A percentile compares a stretch with the other conserved stretches of the same genome.
Conservation (phyloP, 2,888 invertebrate genomes). For the Watsonalla cultraria region DNA sequence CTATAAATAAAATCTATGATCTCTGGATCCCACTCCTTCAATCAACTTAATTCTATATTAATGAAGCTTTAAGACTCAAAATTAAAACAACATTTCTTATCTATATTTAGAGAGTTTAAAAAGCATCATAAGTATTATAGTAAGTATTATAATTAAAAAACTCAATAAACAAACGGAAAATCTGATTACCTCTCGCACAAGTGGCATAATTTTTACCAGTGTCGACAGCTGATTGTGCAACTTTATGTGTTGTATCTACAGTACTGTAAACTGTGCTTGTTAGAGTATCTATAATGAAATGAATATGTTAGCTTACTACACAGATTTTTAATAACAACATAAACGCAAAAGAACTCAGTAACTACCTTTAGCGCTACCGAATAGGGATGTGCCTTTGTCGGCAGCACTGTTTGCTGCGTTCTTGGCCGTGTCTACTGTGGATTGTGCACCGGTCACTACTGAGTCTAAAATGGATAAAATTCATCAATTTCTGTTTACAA, state of each 20-base stretch:
- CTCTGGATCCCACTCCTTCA: no score
- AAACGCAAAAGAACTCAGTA: background rate
- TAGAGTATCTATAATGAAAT: conserved; percentile 48
- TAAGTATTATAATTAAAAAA: background rate
- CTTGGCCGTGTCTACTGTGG: conserved; percentile 38
- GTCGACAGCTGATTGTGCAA: conserved; percentile 42
- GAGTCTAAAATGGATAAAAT: conserved; percentile 25
- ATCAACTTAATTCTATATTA: no score
- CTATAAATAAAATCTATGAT: no score
- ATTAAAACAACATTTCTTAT: no score
- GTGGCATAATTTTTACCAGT: conserved; percentile 44
- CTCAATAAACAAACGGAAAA: no score
- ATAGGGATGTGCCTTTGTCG: conserved; percentile 33
- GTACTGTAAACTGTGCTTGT: conserved; percentile 40
- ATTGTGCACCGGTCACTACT: conserved; percentile 31
- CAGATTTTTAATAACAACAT: background rate
- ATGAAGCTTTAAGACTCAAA: no score
- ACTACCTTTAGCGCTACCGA: conserved; percentile 40
- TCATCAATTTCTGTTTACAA: no score
- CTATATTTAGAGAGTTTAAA: background rate
- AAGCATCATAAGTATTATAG: conserved; percentile 17
- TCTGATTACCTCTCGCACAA: conserved; percentile 37
- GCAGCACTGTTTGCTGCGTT: conserved; percentile 37
- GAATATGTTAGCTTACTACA: conserved; percentile 7
- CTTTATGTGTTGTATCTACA: conserved; percentile 45